Base-by-base conservation (phyloP, 2,888 invertebrate genomes). In the Panorpa germanica region DNA sequence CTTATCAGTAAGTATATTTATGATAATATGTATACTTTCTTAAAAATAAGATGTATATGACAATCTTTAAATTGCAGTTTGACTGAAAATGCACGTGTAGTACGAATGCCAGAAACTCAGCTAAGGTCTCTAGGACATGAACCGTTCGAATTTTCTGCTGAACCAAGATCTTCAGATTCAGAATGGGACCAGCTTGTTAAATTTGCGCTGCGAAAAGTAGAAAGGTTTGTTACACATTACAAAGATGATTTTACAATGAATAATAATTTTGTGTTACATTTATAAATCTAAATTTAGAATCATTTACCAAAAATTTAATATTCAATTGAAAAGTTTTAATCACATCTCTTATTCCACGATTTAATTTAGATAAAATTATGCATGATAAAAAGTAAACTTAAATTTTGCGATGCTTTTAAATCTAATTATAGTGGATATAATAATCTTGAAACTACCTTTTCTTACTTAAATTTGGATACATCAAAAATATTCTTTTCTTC, bases 181-280 rank as follows among this genome's bases (percentile, higher is more conserved):
- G 80, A 82, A 47, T 83, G 82, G 82, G 80, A 81, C 43, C 67
- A 71, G 21, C 57, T 82, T 17, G 64, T 80, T 30, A 81, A 81
- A 52, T 82, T 72, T 43, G 70, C 70, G 12, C 57, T 73, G 50
- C 65, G 82, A 44, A 76, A 80, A 48, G 66, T 69, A 29, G 76
- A 76, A 46, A 60, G 64, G 68, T 73, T 46, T 48, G 43, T 24
- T 22, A 14, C 20, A 4, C 13, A 11, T 4, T 7, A 4, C 7
- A 12, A 3, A 10, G 7, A n/a, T 3, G 7, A 11, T 23, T 23
- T 23, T n/a, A 5, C 4, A 4, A 23, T 3, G 5, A 10, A 11
- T 31, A 24, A 7, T 31, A 15, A 6, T 15, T 24, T 29, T 15
- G 12, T 6, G 4, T n/a, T n/a, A n/a, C n/a, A n/a, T n/a, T n/a